Evolutionary conservation across 2,113 vertebrate genomes (phyloP), one percentile per base, ranked within the genome.

Genomic region (Chroicocephalus ridibundus): DNA sequence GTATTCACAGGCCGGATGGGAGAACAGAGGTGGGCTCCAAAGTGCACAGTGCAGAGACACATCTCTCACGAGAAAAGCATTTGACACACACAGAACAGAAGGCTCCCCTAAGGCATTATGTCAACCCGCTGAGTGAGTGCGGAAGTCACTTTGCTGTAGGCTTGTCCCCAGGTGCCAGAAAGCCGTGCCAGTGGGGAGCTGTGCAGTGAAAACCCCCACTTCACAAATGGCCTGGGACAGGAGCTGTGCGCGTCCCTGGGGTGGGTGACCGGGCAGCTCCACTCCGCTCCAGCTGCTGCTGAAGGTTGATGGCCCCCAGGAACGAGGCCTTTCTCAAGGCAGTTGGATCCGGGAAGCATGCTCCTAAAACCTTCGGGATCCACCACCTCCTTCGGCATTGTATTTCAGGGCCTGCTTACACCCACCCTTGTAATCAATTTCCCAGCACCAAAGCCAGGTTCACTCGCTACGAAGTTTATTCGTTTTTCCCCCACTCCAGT

Each of bases 381-480:
- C 29, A 51, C 16, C 5, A 3, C 16, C 29, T 66, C 22, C 22
- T 13, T 42, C 27, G 46, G 29, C 31, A 27, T 2, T 25, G 38
- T 52, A 27, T 57, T 62, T 47, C 65, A 40, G 8, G 14, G 52
- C 31, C 54, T 49, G 34, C 44, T 86, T 27, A 75, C 19, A 29
- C 16, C 12, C 61, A 82, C 2, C 2, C 25, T 46, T 29, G 31
- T 29, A 57, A 20, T 11, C 1, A 15, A 8, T 14, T 72, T 60
- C 38, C 9, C 16, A 47, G 38, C 32, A 78, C 6, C 10, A 62
- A 36, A 81, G 52, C 60, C 21, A 34, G 25, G 36, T 11, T 65
- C 2, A 0, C 47, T 34, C 2, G 5, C 26, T 38, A 21, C 7
- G 52, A 42, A 10, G 11, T 29, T 27, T 42, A 22, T 34, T 32